phyloP scores from a whole-genome alignment of 2,797 vertebrate species.

The Danio albolineatus region DNA sequence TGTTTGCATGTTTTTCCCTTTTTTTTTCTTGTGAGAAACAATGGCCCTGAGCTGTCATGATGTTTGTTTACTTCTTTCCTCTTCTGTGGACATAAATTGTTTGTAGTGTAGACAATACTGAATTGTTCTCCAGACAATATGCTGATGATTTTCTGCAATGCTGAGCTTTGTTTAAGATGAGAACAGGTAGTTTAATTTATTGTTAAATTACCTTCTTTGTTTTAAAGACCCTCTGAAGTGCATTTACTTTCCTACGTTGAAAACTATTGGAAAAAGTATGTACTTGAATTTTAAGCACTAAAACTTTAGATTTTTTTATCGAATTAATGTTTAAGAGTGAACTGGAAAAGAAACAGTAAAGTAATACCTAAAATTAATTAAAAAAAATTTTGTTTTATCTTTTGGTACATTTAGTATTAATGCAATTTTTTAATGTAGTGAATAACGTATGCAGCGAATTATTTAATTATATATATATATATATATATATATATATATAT shows the following conservation, averaged over 20 bases:
- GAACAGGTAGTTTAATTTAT: not conserved
- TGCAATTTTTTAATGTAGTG: no score
- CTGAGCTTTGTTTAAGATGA: not conserved
- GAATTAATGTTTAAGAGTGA: no score
- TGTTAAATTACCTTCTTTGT: not conserved
- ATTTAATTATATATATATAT: no score
- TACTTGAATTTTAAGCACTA: no score
- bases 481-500: no score
- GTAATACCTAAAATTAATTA: no score
- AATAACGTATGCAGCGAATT: no score
- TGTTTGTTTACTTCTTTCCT: conserved; percentile 22
- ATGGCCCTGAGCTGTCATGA: conserved; percentile 1
- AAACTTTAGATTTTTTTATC: no score
- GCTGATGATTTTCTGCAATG: not conserved
- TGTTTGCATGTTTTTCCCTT: not conserved
- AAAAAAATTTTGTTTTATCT: no score
- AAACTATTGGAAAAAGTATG: not conserved
- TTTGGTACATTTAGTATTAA: no score
- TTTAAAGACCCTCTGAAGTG: not conserved
- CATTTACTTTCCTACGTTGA: not conserved
- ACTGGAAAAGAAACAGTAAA: no score
- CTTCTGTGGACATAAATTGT: not conserved
- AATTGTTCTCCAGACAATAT: conserved; percentile 6
- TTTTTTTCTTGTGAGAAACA: not conserved
- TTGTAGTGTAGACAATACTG: not conserved